Evolutionary conservation across 2,113 vertebrate species (phyloP), one percentile per base, ranked within the genome.

Genomic region (Nasalis larvatus): DNA sequence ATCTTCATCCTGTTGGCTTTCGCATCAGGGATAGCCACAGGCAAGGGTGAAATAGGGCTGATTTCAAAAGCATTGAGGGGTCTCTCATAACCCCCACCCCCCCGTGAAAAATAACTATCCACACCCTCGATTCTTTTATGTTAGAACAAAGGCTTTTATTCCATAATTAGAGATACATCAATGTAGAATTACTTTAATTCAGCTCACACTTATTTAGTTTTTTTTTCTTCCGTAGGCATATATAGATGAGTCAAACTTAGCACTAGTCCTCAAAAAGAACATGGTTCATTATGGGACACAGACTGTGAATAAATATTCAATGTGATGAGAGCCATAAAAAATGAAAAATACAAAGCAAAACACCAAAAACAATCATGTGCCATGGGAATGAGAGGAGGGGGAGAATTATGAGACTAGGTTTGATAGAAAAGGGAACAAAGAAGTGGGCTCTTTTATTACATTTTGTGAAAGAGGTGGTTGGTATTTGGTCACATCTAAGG

Each of bases 111-210:
- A 81, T 35, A 96, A 73, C 68, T 78, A 84, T 68, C 18, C 35
- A 35, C 8, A 25, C 23, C 30, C 27, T 97, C 10, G 30, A 58
- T 82, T 95, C 63, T 95, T 95, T 96, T 92, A 37, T 96, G 66
- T 27, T 82, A 92, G 95, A 92, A 96, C 78, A 98, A 95, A 97
- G 52, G 1, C 74, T 94, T 96, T 85, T 60, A 87, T 90, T 85
- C 58, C 45, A 27, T 95, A 94, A 92, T 85, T 97, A 95, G 45
- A 96, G 76, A 60, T 94, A 78, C 85, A 94, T 95, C 32, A 96
- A 94, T 96, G 87, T 54, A 90, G 30, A 95, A 96, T 96, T 60
- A 92, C 89, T 90, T 97, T 87, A 81, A 96, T 95, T 97, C 60
- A 52, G 32, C 87, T 97, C 94, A 73, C 89, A 91, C 92, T 96